phyloP scores from a whole-genome alignment of 2,888 invertebrate species.

The Apocheima hispidaria region DNA sequence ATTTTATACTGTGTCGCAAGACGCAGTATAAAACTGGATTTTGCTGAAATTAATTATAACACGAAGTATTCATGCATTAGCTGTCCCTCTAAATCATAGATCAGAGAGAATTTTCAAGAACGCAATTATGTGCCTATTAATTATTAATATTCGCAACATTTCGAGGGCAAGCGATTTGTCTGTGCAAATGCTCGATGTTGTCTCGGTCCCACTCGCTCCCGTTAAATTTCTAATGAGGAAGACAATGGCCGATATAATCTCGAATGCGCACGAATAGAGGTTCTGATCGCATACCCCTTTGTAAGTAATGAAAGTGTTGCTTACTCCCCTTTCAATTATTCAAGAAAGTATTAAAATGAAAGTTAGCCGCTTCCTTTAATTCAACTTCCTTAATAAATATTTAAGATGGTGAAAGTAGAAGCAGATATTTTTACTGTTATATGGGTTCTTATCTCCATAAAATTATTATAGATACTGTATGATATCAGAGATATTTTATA shows the following conservation, averaged over 20 bases:
- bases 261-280: neutral
- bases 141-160: slow-evolving; percentile 61
- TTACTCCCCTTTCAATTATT: slow-evolving; percentile 46
- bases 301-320: slow-evolving; percentile 46
- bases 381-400: slow-evolving; percentile 24
- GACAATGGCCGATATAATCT: neutral
- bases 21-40: neutral
- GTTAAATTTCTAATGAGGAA: neutral
- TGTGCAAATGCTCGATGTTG: slow-evolving; percentile 25
- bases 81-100: slow-evolving; percentile 61
- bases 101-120: slow-evolving; percentile 52
- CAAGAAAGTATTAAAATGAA: slow-evolving; percentile 41
- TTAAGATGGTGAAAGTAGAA: slow-evolving; percentile 17
- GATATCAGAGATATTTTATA: too few relatives aligned
- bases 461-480: too few relatives aligned
- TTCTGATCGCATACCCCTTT: slow-evolving; percentile 50
- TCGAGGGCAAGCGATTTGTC: slow-evolving; percentile 58
- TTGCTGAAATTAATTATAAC: slow-evolving; percentile 6
- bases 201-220: neutral
- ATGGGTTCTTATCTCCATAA: too few relatives aligned
- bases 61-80: slow-evolving; percentile 54
- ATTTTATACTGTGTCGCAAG: neutral
- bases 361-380: slow-evolving; percentile 23
- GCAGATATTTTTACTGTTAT: too few relatives aligned
- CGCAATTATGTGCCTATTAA: slow-evolving; percentile 66